Evolutionary conservation across 2,113 vertebrate genomes (phyloP).

Genomic region (Syrrhaptes paradoxus): DNA sequence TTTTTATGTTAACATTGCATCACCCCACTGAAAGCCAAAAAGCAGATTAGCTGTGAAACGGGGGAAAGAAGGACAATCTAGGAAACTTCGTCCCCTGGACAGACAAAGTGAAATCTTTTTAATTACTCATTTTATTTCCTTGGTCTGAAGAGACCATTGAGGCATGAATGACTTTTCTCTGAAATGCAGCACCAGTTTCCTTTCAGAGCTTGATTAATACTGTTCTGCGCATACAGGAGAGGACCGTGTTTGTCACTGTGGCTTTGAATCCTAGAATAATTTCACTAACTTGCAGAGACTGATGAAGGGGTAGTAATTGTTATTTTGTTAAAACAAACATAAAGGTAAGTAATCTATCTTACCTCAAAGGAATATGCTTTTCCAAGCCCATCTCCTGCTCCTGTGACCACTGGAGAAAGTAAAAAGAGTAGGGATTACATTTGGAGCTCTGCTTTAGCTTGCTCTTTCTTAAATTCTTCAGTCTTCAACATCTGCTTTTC

Average conservation of each 20-base stretch:
- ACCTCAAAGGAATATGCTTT: conserved; percentile 86
- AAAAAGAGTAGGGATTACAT: background rate
- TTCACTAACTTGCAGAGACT: background rate
- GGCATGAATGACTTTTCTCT: background rate
- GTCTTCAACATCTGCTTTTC: background rate
- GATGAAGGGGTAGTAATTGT: background rate
- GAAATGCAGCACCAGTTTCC: background rate
- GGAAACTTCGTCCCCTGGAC: background rate
- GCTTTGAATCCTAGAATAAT: background rate
- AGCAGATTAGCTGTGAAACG: background rate
- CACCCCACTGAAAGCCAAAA: background rate
- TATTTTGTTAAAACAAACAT: background rate
- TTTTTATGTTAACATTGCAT: background rate
- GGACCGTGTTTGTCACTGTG: background rate
- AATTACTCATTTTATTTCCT: background rate
- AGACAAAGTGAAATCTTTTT: background rate
- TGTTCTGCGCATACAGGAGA: background rate
- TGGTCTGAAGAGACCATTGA: background rate
- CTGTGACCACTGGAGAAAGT: conserved; percentile 82
- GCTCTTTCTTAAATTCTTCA: background rate
- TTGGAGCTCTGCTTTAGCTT: background rate
- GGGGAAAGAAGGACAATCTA: background rate
- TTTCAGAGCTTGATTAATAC: background rate
- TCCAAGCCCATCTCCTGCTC: conserved; percentile 87
- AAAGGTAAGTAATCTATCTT: background rate